Conservation (phyloP, 1,140 invertebrate species). For the Drosophila mojavensis region DNA sequence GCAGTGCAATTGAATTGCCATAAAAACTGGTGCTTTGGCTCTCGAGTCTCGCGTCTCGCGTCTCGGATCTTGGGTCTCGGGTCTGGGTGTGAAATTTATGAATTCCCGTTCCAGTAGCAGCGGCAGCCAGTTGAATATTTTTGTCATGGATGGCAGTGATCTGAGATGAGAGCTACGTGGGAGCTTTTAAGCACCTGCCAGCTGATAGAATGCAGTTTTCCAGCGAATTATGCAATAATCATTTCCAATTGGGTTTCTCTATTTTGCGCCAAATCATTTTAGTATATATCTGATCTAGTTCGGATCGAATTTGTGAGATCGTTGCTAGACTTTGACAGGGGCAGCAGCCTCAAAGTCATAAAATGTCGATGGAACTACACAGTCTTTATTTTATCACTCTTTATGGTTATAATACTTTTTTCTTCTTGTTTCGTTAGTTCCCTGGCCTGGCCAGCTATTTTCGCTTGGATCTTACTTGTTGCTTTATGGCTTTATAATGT, state of each 20-base stretch:
- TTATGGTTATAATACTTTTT: constrained; percentile 17
- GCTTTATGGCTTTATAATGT: constrained; percentile 78
- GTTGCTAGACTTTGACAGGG: neutral
- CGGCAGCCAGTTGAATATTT: constrained; percentile 1
- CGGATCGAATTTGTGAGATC: no score
- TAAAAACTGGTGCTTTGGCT: constrained; percentile 47
- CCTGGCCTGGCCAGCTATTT: constrained; percentile 52
- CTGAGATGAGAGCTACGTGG: constrained; percentile 30
- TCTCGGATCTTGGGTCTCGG: neutral
- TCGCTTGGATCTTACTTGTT: constrained; percentile 68
- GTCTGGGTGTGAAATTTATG: constrained; percentile 54
- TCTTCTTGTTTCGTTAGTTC: constrained; percentile 26
- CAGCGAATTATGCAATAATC: constrained; percentile 38
- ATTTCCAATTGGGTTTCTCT: constrained; percentile 2
- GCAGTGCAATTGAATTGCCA: constrained; percentile 73
- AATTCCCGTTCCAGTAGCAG: constrained; percentile 29
- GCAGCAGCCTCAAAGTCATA: constrained; percentile 5
- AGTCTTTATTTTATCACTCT: constrained; percentile 27
- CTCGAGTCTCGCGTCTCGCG: neutral
- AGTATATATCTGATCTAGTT: neutral
- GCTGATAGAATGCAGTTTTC: constrained; percentile 54
- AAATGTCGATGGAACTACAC: constrained; percentile 38
- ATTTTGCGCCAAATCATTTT: constrained; percentile 11
- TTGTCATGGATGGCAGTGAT: constrained; percentile 30
- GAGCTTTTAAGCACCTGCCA: constrained; percentile 63